These are phyloP conservation scores for Epinephelus cyanopodus DNA, from an alignment of 2,113 vertebrate species.

Conservation along the genomic window DNA sequence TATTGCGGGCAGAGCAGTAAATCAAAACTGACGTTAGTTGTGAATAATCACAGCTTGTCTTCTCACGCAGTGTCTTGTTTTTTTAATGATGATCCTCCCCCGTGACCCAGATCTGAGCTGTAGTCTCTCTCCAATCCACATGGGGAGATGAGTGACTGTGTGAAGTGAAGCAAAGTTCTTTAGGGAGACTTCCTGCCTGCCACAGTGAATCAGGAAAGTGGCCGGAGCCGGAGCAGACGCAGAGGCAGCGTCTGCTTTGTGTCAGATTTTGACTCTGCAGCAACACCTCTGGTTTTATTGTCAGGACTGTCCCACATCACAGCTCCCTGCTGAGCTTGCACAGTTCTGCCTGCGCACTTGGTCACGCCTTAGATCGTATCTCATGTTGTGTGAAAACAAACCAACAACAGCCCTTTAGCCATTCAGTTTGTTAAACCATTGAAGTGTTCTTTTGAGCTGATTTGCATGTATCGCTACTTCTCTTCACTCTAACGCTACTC, in stretches of 20 bases:
- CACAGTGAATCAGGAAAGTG: constrained; percentile 39
- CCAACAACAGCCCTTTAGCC: constrained; percentile 31
- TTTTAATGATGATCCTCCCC: constrained; percentile 36
- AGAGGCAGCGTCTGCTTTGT: constrained; percentile 65
- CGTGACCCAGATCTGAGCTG: constrained; percentile 59
- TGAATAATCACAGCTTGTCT: constrained; percentile 22
- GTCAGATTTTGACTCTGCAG: constrained; percentile 49
- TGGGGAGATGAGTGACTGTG: constrained; percentile 58
- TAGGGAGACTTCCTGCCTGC: constrained; percentile 67
- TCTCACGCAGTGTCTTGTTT: constrained; percentile 8
- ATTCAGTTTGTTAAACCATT: constrained; percentile 31
- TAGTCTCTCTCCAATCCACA: constrained; percentile 40
- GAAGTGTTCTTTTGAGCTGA: constrained; percentile 49
- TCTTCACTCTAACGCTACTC: constrained; percentile 53
- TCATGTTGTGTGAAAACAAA: constrained; percentile 54
- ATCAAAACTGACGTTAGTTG: constrained; percentile 40
- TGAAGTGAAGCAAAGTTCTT: constrained; percentile 62
- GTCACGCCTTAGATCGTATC: constrained; percentile 41
- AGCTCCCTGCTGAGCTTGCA: constrained; percentile 6
- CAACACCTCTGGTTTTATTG: constrained; percentile 42
- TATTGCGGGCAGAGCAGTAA: constrained; percentile 14
- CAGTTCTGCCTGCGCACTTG: not conserved
- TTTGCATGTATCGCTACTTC: constrained; percentile 61
- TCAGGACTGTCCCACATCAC: constrained; percentile 38
- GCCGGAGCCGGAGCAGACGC: constrained; percentile 42